A percentile compares a stretch with the other conserved stretches of the same genome.
Conservation (phyloP, 2,113 vertebrate species). For the Zosterops hypoxanthus region DNA sequence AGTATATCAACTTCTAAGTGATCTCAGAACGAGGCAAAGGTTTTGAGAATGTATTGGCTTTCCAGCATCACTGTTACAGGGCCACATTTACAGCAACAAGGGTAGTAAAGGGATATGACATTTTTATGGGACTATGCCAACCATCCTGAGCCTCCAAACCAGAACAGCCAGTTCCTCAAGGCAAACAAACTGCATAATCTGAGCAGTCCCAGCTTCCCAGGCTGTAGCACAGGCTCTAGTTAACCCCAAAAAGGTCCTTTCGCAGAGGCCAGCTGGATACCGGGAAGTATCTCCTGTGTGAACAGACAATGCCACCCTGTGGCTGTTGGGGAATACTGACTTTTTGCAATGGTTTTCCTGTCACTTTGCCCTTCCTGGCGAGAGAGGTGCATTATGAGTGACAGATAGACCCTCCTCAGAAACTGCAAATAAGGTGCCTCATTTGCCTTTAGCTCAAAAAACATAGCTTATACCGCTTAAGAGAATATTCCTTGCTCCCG, state of each 20-base stretch:
- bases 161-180: not conserved
- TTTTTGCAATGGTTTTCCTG: not conserved
- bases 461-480: not conserved
- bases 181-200: not conserved
- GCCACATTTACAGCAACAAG: not conserved
- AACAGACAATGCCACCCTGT: conserved; percentile 30
- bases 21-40: not conserved
- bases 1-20: not conserved
- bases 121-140: not conserved
- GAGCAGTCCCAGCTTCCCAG: not conserved
- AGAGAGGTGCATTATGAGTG: not conserved
- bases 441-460: not conserved
- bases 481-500: not conserved
- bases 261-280: not conserved
- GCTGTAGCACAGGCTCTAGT: not conserved
- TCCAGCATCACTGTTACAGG: not conserved
- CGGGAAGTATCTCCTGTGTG: not conserved
- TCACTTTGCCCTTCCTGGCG: not conserved
- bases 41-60: not conserved
- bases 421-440: not conserved
- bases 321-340: not conserved
- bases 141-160: not conserved
- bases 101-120: not conserved
- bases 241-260: not conserved
- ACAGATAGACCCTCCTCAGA: not conserved